Base-by-base conservation (phyloP, 2,797 vertebrate species). In the Philypnodon macrostomus region DNA sequence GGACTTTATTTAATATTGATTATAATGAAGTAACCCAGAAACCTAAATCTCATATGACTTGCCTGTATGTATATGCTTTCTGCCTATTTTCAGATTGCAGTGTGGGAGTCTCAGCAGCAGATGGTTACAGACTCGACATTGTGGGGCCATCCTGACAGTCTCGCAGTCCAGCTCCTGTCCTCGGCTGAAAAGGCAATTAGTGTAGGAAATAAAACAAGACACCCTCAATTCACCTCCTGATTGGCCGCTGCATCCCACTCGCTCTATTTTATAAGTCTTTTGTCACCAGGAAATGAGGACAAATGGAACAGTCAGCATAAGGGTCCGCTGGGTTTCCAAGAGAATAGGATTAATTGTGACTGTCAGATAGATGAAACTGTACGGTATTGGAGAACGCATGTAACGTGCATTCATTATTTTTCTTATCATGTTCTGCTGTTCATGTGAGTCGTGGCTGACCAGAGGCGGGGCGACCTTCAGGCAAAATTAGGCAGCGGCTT, bases 171-270 rank as follows among this genome's bases (percentile, higher is more conserved):
- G 64, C 50, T 57, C 53, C 40, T 69, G 69, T 51, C 60, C 50
- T 47, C 58, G 18, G 42, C 65, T 47, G 73, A 67, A 30, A 76
- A 74, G 58, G 49, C 54, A 84, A 85, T 86, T 77, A 80, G 50
- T 14, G 11, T 17, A 12, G 11, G 47, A 67, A 64, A 73, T 26
- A 67, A 72, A 75, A 55, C 58, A 55, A 36, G 47, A 14, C 40
- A 11, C 38, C 31, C 23, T 50, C 54, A 23, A 56, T 58, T 63
- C 59, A 62, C 62, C 56, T 56, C 31, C 49, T 10, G 36, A 66
- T 37, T 60, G 53, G 47, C 49, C 48, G 34, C 23, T 36, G 47
- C 34, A 23, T 36, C 36, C 51, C 16, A 53, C 52, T 54, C 39
- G 36, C 34, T n/a, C 26, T 17, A 5, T 65, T 21, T 49, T 66